phyloP scores from a whole-genome alignment of 2,888 invertebrate species.

The Hypomecis atomaria region DNA sequence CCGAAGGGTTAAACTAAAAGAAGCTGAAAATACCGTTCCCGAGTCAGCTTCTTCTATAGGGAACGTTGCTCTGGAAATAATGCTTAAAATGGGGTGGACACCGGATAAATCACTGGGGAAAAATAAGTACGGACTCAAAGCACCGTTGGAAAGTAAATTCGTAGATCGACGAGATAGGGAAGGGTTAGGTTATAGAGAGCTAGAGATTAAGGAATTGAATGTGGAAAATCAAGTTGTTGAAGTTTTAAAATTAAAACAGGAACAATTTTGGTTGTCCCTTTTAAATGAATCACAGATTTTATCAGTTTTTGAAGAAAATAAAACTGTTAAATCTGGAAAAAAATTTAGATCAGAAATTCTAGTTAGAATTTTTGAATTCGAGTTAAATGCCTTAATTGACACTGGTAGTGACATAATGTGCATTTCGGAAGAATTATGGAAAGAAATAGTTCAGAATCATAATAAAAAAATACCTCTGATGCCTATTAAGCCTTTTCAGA shows the following conservation, averaged over 20 bases:
- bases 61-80: neutral
- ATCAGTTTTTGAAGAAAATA: constrained; percentile 1
- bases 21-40: constrained; percentile 1
- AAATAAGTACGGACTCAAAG: neutral
- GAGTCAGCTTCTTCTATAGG: constrained; percentile 8
- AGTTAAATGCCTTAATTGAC: constrained; percentile 1
- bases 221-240: neutral
- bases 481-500: constrained; percentile 1
- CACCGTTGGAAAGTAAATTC: neutral
- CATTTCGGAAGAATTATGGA: constrained; percentile 2
- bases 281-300: neutral
- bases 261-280: neutral
- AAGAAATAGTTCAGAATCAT: neutral
- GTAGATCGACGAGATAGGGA: neutral
- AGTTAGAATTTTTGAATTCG: constrained; percentile 5
- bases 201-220: neutral
- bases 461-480: neutral
- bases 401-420: constrained; percentile 4
- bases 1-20: neutral
- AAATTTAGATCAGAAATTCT: constrained; percentile 7
- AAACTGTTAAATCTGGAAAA: neutral
- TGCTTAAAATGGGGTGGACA: neutral
- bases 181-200: neutral
- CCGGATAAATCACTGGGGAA: neutral
- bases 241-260: constrained; percentile 9